phyloP scores from a whole-genome alignment of 2,797 vertebrate species.

The Enteromius viviparus region DNA sequence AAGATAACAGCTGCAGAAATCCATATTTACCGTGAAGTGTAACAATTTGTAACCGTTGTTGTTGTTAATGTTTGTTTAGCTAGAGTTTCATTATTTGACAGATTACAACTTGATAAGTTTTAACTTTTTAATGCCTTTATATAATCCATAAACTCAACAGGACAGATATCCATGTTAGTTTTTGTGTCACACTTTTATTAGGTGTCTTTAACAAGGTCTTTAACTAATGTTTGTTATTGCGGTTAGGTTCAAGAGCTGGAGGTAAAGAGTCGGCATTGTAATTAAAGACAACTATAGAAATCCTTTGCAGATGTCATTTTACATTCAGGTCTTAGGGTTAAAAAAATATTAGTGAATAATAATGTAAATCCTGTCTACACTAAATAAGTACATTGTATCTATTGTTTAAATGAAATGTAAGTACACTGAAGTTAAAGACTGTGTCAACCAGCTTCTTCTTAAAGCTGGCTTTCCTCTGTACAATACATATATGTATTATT shows the following conservation, averaged over 20 bases:
- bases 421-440: not conserved
- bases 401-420: not conserved
- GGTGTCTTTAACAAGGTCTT: not conserved
- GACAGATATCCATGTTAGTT: no score
- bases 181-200: not conserved
- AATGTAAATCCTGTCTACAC: not conserved
- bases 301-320: not conserved
- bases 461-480: not conserved
- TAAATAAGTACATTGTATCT: not conserved
- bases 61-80: no score
- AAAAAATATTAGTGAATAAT: not conserved
- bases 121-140: not conserved
- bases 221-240: not conserved
- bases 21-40: not conserved
- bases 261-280: not conserved
- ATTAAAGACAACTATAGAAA: not conserved
- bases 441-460: not conserved
- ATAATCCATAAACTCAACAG: not conserved
- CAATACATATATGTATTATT: conserved; percentile 50
- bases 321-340: not conserved
- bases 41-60: no score
- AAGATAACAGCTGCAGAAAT: not conserved
- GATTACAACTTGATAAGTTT: not conserved
- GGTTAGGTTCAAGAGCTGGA: not conserved
- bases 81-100: not conserved